These are phyloP conservation scores for Drosophila sucinea DNA, from an alignment of 1,140 invertebrate species.

Conservation along the genomic window DNA sequence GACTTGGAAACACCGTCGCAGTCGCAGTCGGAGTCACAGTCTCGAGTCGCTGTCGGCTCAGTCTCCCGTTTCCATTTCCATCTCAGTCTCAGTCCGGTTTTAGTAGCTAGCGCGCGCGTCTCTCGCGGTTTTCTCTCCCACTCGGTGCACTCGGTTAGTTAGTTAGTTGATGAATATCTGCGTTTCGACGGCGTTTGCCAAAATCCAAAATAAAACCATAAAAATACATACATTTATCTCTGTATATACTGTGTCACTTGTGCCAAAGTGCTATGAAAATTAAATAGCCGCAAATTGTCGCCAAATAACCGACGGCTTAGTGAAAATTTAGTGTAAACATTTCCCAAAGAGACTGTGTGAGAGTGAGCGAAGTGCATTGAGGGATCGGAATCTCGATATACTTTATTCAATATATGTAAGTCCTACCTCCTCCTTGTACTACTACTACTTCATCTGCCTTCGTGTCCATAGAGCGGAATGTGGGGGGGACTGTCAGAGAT, in stretches of 20 bases:
- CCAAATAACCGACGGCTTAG: constrained; percentile 39
- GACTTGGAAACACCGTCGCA: constrained; percentile 30
- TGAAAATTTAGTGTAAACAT: constrained; percentile 15
- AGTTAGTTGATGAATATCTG: constrained; percentile 11
- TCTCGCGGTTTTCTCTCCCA: constrained; percentile 49
- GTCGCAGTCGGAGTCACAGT: constrained; percentile 24
- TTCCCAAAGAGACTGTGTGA: neutral
- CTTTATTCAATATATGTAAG: constrained; percentile 11
- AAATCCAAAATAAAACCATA: neutral
- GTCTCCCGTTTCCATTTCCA: neutral
- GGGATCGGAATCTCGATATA: neutral
- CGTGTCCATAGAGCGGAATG: too few species aligned
- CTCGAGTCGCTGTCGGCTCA: constrained; percentile 23
- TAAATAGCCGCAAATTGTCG: constrained; percentile 26
- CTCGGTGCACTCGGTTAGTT: constrained; percentile 17
- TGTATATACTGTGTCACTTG: neutral
- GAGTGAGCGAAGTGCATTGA: neutral
- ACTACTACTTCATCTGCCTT: neutral
- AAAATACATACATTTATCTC: neutral
- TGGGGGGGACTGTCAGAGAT: neutral
- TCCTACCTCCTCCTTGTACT: neutral
- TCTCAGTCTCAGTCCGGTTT: constrained; percentile 77
- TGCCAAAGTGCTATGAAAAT: constrained; percentile 6
- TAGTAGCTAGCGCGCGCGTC: constrained; percentile 55
- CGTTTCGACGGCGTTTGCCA: constrained; percentile 10